Percentiles rank a stretch among this genome's conserved stretches.
Conservation (phyloP, 1,140 invertebrate genomes). For the Penaeus chinensis region DNA sequence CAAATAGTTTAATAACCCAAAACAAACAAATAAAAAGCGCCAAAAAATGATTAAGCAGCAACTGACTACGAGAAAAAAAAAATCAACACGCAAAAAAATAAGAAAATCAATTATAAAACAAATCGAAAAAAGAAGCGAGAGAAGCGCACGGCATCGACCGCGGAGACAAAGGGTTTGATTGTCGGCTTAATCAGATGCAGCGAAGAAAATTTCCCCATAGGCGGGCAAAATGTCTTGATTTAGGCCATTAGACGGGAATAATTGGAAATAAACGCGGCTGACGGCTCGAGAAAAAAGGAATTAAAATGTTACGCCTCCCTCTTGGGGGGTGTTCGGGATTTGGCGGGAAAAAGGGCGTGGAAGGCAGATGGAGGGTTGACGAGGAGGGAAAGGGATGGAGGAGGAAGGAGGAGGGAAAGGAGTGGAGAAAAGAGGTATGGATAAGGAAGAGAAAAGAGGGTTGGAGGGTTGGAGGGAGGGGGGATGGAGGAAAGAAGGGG, state of each 20-base stretch:
- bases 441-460: too few relatives aligned
- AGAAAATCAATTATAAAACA: neutral
- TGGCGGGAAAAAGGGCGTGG: neutral
- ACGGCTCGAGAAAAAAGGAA: constrained; percentile 11
- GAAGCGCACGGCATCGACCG: neutral
- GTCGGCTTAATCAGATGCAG: constrained; percentile 11
- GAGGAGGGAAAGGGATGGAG: neutral
- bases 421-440: too few relatives aligned
- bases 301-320: constrained; percentile 44
- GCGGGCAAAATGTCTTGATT: constrained; percentile 24
- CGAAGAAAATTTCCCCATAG: constrained; percentile 29
- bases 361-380: neutral
- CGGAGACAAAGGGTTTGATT: constrained; percentile 10
- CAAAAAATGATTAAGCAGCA: too few relatives aligned
- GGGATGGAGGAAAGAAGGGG: neutral
- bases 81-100: too few relatives aligned
- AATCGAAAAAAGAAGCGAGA: neutral
- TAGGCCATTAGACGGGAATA: constrained; percentile 38
- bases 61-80: too few relatives aligned
- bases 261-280: constrained; percentile 40
- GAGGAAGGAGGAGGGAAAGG: neutral
- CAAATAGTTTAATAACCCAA: too few relatives aligned
- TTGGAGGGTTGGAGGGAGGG: neutral
- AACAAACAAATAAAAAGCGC: too few relatives aligned
- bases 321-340: neutral